A percentile compares a stretch with the other conserved stretches of the same genome.
These are phyloP conservation scores for Heliconius aoede DNA, from an alignment of 2,888 invertebrate genomes.

Conservation along the genomic window DNA sequence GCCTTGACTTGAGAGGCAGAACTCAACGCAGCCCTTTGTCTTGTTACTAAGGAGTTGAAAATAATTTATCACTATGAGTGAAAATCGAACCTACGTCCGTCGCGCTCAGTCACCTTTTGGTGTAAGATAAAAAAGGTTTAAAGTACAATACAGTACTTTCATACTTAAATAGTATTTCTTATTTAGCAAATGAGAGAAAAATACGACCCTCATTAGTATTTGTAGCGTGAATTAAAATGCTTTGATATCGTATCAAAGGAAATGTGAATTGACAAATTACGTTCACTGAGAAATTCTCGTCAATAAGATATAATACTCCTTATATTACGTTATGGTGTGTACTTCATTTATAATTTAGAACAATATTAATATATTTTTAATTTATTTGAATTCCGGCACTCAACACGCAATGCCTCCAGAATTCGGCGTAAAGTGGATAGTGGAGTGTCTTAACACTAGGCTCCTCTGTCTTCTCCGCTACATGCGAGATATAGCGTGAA, in stretches of 20 bases:
- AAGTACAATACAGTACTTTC: background rate
- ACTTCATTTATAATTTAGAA: no score
- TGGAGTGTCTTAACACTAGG: no score
- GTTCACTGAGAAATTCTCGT: background rate
- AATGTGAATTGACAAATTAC: conserved; percentile 3
- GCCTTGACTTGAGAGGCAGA: background rate
- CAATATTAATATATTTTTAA: no score
- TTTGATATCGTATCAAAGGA: conserved; percentile 15
- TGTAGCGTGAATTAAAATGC: conserved; percentile 6
- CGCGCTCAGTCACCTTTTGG: background rate
- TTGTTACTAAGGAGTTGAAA: background rate
- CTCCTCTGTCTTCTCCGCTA: no score
- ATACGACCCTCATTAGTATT: conserved; percentile 12
- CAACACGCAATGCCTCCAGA: no score
- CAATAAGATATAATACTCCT: background rate
- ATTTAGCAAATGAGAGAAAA: background rate
- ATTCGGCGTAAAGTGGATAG: no score
- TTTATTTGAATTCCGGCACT: no score
- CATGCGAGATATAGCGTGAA: background rate
- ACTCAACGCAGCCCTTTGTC: background rate
- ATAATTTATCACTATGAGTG: background rate
- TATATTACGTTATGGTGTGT: background rate
- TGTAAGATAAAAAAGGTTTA: background rate
- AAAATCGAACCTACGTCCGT: background rate
- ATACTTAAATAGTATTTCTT: background rate